Conservation (phyloP, 1,140 invertebrate genomes). For the Spodoptera frugiperda region DNA sequence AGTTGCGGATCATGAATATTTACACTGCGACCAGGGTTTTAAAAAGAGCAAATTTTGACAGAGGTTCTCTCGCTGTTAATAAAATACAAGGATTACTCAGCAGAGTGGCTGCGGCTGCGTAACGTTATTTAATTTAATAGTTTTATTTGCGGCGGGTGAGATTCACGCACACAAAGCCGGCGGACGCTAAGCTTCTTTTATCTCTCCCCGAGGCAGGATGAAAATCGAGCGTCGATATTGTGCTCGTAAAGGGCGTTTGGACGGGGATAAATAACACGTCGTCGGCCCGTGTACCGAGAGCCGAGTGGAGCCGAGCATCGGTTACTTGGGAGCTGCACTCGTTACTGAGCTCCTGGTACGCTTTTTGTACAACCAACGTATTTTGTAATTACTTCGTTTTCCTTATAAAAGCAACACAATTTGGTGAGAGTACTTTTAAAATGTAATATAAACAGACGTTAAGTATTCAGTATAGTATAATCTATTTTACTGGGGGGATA, state of each 20-base stretch:
- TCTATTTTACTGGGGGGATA: neutral
- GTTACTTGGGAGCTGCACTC: conserved; percentile 24
- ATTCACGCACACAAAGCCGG: conserved; percentile 39
- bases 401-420: neutral
- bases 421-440: too few relatives aligned
- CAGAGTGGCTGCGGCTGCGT: conserved; percentile 48
- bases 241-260: conserved; percentile 71
- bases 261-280: conserved; percentile 73
- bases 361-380: conserved; percentile 21
- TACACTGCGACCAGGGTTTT: conserved; percentile 60
- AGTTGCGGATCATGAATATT: conserved; percentile 78
- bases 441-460: too few relatives aligned
- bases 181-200: conserved; percentile 64
- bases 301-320: conserved; percentile 30
- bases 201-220: conserved; percentile 69
- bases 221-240: conserved; percentile 75
- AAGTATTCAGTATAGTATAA: neutral
- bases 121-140: conserved; percentile 66
- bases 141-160: conserved; percentile 56
- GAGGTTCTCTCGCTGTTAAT: conserved; percentile 36
- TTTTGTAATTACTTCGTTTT: conserved; percentile 37
- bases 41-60: conserved; percentile 65
- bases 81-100: conserved; percentile 29
- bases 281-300: conserved; percentile 50
- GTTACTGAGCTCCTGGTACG: conserved; percentile 23